Percentiles rank a stretch among this genome's conserved stretches.
Conservation (phyloP, 2,888 invertebrate species). For the Diaprepes abbreviatus region DNA sequence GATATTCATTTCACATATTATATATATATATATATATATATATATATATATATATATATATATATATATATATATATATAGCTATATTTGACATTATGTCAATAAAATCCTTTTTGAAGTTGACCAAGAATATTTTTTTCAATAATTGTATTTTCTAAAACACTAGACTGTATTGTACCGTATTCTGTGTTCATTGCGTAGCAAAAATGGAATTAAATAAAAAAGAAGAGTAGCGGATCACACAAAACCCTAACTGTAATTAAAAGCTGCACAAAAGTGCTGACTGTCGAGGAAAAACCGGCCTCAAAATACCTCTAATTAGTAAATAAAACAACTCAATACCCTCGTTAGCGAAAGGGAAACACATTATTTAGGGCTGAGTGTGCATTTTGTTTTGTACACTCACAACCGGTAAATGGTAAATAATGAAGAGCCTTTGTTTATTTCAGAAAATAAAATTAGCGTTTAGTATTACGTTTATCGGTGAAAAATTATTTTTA, state of each 20-base stretch:
- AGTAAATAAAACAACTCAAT: constrained; percentile 49
- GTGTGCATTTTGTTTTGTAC: constrained; percentile 47
- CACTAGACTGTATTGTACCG: background rate
- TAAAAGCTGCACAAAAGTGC: constrained; percentile 43
- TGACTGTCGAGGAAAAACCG: constrained; percentile 41
- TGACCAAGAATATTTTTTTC: too few species aligned
- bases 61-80: too few species aligned
- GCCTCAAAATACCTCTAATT: constrained; percentile 47
- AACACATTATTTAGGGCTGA: constrained; percentile 48
- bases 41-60: too few species aligned
- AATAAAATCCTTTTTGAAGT: too few species aligned
- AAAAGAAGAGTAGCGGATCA: constrained; percentile 12
- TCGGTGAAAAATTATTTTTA: background rate
- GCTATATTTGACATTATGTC: too few species aligned
- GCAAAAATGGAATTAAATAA: background rate
- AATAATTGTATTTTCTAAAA: background rate
- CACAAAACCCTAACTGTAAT: constrained; percentile 29
- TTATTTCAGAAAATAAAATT: constrained; percentile 14
- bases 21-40: too few species aligned
- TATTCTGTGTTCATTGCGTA: background rate
- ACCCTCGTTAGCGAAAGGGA: constrained; percentile 49
- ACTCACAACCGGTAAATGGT: constrained; percentile 29
- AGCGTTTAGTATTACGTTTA: background rate
- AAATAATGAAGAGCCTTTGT: constrained; percentile 37
- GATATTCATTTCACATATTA: too few species aligned